A percentile compares a stretch with the other conserved stretches of the same genome.
Conservation (phyloP, 2,888 invertebrate genomes). For the Eilema griseolum region DNA sequence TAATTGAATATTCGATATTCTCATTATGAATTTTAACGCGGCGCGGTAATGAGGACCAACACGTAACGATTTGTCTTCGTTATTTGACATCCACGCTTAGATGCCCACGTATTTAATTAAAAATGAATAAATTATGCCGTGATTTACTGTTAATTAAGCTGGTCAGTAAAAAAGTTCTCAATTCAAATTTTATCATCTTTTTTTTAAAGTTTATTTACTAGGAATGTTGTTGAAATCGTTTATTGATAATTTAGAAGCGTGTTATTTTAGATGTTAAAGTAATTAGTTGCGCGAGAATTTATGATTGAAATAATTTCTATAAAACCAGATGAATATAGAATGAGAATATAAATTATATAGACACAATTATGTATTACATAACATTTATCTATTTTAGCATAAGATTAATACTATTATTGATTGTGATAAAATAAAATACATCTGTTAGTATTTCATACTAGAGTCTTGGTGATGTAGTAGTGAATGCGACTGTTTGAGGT, state of each 20-base stretch:
- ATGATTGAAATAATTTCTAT: constrained; percentile 11
- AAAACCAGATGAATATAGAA: constrained; percentile 1
- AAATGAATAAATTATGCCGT: constrained; percentile 67
- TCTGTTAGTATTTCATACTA: not conserved
- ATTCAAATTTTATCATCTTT: constrained; percentile 26
- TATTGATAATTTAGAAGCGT: constrained; percentile 21
- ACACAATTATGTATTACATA: constrained; percentile 4
- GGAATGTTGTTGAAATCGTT: constrained; percentile 30
- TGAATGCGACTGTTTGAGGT: not conserved
- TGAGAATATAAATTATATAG: constrained; percentile 1
- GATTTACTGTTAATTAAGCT: constrained; percentile 72
- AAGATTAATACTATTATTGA: not conserved
- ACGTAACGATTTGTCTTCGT: constrained; percentile 78
- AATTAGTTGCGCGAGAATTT: constrained; percentile 14
- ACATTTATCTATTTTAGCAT: not conserved
- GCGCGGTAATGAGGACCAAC: constrained; percentile 70
- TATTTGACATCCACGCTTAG: constrained; percentile 68
- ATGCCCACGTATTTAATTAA: constrained; percentile 68
- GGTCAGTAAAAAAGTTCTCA: constrained; percentile 38
- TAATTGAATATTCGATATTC: constrained; percentile 77
- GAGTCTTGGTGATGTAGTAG: not conserved
- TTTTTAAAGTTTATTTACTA: constrained; percentile 9
- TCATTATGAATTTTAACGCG: constrained; percentile 83
- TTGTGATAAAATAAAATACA: not conserved
- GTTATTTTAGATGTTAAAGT: constrained; percentile 12